Base-by-base conservation (phyloP, 1,140 invertebrate genomes). In the Cylas formicarius region DNA sequence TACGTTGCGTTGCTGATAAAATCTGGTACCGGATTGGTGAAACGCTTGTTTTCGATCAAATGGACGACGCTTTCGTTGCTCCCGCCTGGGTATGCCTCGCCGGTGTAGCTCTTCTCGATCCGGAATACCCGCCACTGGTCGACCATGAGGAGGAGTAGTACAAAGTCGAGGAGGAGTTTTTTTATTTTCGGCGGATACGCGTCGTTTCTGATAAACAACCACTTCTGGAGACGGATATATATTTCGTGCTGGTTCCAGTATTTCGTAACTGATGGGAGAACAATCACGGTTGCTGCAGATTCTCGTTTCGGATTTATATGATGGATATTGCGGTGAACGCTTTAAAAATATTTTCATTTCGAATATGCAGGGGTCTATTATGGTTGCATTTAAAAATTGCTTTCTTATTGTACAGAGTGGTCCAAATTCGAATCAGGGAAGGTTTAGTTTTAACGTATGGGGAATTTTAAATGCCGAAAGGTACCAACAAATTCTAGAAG, bases 11-110 rank as follows among this genome's bases (percentile, higher is more conserved):
- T 40, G 1, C 36, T 37, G 1, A 48, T 17, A 42, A 36, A 48
- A 31, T 48, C 46, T 6, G 46, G 46, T 4, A 48, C 46, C 7
- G 46, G 46, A 43, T 48, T 48, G 7, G 24, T 21, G 4, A 31
- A 26, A 1, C 29, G 16, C 4, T 17, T 5, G 19, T 36, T 24
- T 18, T 48, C 46, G 13, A 48, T 31, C 3, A 37, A 36, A 9
- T 28, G 4, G 2, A 16, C 27, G 6, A 48, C 46, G 20, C 37
- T 21, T 9, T 42, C 39, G 14, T 48, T 48, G 10, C 9, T 17
- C 7, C 39, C 46, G 13, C 36, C 24, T 4, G 17, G 8, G 20
- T 14, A 36, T 19, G 36, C 14, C 11, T 3, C 1, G 2, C 17
- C 18, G 23, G 14, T 23, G 14, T 16, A 16, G 16, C 17, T 36